Conservation (phyloP, 2,797 vertebrate genomes). For the Callimico goeldii region DNA sequence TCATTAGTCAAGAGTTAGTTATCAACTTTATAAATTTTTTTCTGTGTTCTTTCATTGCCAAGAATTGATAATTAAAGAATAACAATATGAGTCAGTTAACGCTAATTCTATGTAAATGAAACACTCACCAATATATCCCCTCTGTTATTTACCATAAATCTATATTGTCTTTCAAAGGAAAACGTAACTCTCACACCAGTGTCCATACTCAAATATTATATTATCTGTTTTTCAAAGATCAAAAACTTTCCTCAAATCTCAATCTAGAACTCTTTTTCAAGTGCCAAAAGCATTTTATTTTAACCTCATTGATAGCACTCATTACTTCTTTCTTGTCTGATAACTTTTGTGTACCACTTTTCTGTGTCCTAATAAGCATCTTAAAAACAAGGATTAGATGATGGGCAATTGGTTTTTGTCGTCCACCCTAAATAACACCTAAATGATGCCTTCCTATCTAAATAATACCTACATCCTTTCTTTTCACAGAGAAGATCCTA, state of each 20-base stretch:
- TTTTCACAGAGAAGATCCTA: not conserved
- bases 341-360: not conserved
- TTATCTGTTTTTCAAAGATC: not conserved
- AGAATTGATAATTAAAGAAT: not conserved
- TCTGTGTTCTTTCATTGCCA: not conserved
- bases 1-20: not conserved
- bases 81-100: not conserved
- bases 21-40: not conserved
- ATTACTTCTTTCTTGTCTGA: not conserved
- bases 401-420: not conserved
- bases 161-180: not conserved
- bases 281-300: not conserved
- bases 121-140: not conserved
- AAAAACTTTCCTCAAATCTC: not conserved
- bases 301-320: not conserved
- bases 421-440: not conserved
- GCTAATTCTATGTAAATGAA: not conserved
- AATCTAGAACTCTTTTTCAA: not conserved
- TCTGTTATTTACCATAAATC: not conserved
- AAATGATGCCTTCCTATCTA: not conserved
- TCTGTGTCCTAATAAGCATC: not conserved
- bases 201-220: not conserved
- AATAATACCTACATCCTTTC: not conserved
- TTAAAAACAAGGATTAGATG: not conserved
- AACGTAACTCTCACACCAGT: not conserved